phyloP scores from a whole-genome alignment of 1,140 invertebrate species.

The Hyles euphorbiae region DNA sequence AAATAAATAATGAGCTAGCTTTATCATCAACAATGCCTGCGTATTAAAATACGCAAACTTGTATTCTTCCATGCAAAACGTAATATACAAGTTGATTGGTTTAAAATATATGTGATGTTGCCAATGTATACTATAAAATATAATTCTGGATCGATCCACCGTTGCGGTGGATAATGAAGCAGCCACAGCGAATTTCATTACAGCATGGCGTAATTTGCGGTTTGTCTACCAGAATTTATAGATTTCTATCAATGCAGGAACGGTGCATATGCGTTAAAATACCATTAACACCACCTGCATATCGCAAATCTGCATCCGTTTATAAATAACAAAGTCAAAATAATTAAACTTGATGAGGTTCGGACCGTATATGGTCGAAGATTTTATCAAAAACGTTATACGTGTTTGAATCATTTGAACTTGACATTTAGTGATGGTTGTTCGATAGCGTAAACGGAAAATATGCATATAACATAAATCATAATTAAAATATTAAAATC shows the following conservation, averaged over 20 bases:
- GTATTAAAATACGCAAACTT: too few species aligned
- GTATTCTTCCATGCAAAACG: background rate
- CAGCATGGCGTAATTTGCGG: slow-evolving; percentile 49
- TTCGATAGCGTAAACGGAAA: too few species aligned
- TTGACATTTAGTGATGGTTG: too few species aligned
- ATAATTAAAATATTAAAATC: too few species aligned
- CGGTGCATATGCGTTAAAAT: background rate
- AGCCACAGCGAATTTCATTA: slow-evolving; percentile 51
- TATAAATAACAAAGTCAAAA: too few species aligned
- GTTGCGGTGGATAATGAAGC: slow-evolving; percentile 57
- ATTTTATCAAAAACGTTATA: too few species aligned
- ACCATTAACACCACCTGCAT: background rate
- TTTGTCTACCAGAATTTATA: slow-evolving; percentile 26
- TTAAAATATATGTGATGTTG: background rate
- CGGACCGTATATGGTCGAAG: too few species aligned
- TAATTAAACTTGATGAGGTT: too few species aligned
- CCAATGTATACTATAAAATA: slow-evolving; percentile 10
- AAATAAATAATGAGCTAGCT: too few species aligned
- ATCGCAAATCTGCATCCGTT: background rate
- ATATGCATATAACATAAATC: too few species aligned
- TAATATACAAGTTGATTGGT: background rate
- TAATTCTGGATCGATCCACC: slow-evolving; percentile 39
- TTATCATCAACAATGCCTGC: too few species aligned
- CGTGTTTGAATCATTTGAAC: too few species aligned
- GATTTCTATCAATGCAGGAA: slow-evolving; percentile 1